Conservation (phyloP, 2,888 invertebrate genomes). For the Drosophila neoperkinsi region DNA sequence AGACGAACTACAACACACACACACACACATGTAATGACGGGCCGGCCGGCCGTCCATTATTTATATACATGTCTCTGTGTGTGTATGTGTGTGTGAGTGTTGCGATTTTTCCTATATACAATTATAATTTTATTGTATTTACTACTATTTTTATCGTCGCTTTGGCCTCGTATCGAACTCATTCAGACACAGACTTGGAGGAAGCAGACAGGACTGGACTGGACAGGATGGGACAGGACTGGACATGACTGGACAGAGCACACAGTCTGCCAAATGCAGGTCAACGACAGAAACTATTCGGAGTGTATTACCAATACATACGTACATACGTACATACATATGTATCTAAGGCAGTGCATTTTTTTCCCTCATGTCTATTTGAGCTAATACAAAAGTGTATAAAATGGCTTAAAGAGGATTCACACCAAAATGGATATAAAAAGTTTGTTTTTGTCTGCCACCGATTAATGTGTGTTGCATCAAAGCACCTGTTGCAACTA, state of each 20-base stretch:
- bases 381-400: slow-evolving; percentile 71
- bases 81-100: slow-evolving; percentile 33
- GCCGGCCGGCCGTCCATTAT: slow-evolving; percentile 51
- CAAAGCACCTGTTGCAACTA: slow-evolving; percentile 42
- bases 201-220: slow-evolving; percentile 29
- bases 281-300: slow-evolving; percentile 81
- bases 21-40: slow-evolving; percentile 44
- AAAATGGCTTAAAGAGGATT: slow-evolving; percentile 46
- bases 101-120: slow-evolving; percentile 75
- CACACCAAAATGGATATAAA: slow-evolving; percentile 49
- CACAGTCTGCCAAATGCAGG: slow-evolving; percentile 81
- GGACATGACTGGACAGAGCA: slow-evolving; percentile 14
- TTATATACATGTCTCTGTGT: slow-evolving; percentile 33
- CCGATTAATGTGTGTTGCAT: slow-evolving; percentile 33
- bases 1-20: slow-evolving; percentile 37
- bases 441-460: slow-evolving; percentile 63
- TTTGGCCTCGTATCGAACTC: slow-evolving; percentile 78
- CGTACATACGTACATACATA: slow-evolving; percentile 24
- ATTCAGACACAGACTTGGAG: slow-evolving; percentile 61
- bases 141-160: slow-evolving; percentile 82
- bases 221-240: slow-evolving; percentile 5
- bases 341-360: slow-evolving; percentile 25
- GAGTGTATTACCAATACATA: slow-evolving; percentile 60
- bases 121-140: slow-evolving; percentile 84
- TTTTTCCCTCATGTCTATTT: slow-evolving; percentile 44